Percentiles rank a stretch among this genome's conserved stretches.
Conservation (phyloP, 1,140 invertebrate species). For the Camponotus floridanus region DNA sequence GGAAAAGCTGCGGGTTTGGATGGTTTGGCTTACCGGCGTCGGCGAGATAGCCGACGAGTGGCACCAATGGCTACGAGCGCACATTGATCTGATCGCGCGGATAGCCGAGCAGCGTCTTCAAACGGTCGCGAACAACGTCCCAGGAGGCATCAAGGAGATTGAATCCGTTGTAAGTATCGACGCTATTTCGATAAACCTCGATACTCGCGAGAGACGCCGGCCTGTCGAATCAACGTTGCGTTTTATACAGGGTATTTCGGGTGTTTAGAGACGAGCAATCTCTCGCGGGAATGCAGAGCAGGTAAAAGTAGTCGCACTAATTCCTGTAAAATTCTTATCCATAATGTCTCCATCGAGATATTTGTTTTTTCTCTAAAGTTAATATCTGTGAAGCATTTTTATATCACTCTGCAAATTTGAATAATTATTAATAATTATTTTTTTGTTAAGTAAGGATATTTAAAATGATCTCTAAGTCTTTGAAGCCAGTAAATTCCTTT, state of each 20-base stretch:
- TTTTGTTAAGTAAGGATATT: too few relatives aligned
- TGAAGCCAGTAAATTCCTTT: too few relatives aligned
- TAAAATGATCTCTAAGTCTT: too few relatives aligned
- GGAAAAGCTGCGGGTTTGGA: slow-evolving; percentile 76
- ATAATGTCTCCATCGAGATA: too few relatives aligned
- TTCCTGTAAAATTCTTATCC: too few relatives aligned
- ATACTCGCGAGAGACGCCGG: background rate
- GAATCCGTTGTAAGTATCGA: slow-evolving; percentile 50
- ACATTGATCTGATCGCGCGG: slow-evolving; percentile 75
- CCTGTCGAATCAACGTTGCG: slow-evolving; percentile 1
- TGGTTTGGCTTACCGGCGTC: slow-evolving; percentile 76
- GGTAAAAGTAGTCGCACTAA: too few relatives aligned
- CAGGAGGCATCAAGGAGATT: background rate
- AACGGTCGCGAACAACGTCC: slow-evolving; percentile 26
- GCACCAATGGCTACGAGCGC: slow-evolving; percentile 76
- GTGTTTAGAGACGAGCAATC: too few relatives aligned
- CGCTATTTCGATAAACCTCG: slow-evolving; percentile 11
- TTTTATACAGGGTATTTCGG: background rate
- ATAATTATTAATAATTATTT: too few relatives aligned
- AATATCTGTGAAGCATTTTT: too few relatives aligned
- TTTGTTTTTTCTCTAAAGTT: too few relatives aligned
- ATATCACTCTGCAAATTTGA: too few relatives aligned
- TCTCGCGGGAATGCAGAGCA: too few relatives aligned
- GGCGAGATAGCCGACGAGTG: slow-evolving; percentile 74
- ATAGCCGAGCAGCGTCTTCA: slow-evolving; percentile 69